These are phyloP conservation scores for Hylaea fasciaria DNA, from an alignment of 2,888 invertebrate species.

Conservation along the genomic window DNA sequence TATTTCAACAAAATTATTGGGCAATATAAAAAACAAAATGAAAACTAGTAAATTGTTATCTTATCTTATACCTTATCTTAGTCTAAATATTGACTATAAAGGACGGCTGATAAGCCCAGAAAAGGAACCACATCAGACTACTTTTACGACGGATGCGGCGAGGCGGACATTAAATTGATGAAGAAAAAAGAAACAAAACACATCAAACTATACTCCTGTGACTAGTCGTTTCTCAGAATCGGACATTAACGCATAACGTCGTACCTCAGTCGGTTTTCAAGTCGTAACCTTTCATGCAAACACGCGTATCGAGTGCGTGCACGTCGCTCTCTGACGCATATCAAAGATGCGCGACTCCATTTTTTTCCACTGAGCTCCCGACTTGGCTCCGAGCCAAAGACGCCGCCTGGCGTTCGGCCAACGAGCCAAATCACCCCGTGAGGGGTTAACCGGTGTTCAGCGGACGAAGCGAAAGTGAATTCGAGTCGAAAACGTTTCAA, in stretches of 20 bases:
- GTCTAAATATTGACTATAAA: too few relatives aligned
- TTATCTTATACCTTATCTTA: too few relatives aligned
- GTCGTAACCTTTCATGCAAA: conserved; percentile 48
- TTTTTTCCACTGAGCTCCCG: conserved; percentile 77
- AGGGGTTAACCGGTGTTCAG: conserved; percentile 48
- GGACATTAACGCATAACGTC: conserved; percentile 11
- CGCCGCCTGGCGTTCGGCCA: conserved; percentile 77
- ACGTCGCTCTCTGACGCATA: conserved; percentile 78
- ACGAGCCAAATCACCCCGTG: conserved; percentile 71
- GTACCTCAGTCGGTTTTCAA: conserved; percentile 3
- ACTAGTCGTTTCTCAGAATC: background rate
- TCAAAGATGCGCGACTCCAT: conserved; percentile 82
- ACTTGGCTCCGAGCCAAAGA: conserved; percentile 77
- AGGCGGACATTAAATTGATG: too few relatives aligned
- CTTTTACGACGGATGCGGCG: too few relatives aligned
- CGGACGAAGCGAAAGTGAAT: conserved; percentile 36
- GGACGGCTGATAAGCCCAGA: too few relatives aligned
- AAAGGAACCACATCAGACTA: too few relatives aligned
- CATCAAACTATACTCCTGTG: background rate
- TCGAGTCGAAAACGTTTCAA: conserved; percentile 24
- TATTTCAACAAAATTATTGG: too few relatives aligned
- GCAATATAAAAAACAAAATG: too few relatives aligned
- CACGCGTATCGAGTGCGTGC: conserved; percentile 60
- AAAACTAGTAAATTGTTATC: too few relatives aligned
- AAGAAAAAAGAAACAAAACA: background rate